Evolutionary conservation across 2,797 vertebrate species (phyloP).

Genomic region (Alca torda): DNA sequence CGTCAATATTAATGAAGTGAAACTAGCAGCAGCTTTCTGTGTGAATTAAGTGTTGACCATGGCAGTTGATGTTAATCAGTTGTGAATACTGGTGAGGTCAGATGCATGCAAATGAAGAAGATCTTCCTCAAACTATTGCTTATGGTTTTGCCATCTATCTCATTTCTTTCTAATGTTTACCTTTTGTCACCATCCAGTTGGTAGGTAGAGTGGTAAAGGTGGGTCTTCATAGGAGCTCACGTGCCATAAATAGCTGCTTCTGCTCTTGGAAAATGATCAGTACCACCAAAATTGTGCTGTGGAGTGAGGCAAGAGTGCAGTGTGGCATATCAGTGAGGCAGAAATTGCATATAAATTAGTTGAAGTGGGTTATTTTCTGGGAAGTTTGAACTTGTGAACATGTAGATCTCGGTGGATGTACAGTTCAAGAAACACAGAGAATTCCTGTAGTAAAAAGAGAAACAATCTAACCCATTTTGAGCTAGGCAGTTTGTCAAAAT

Average conservation of each 20-base stretch:
- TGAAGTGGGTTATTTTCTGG: not conserved
- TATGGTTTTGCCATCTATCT: not conserved
- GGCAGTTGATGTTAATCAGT: conserved; percentile 28
- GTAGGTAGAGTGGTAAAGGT: not conserved
- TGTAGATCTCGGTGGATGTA: not conserved
- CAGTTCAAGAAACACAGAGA: not conserved
- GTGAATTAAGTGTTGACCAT: not conserved
- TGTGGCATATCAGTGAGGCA: not conserved
- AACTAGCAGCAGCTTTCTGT: conserved; percentile 10
- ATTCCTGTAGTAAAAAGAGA: not conserved
- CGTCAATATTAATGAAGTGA: conserved; percentile 41
- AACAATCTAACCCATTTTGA: not conserved
- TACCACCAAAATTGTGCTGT: not conserved
- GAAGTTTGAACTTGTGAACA: not conserved
- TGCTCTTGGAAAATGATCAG: not conserved
- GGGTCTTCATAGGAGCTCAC: not conserved
- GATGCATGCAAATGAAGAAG: conserved; percentile 6
- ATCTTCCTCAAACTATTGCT: not conserved
- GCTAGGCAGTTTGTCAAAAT: not conserved
- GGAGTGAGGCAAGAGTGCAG: not conserved
- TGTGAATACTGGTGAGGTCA: conserved; percentile 10
- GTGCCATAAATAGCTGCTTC: not conserved
- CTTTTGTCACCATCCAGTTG: not conserved
- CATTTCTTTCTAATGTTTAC: not conserved
- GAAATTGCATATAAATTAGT: not conserved